Base-by-base conservation (phyloP, 2,888 invertebrate genomes). In the Drosophila tripunctata region DNA sequence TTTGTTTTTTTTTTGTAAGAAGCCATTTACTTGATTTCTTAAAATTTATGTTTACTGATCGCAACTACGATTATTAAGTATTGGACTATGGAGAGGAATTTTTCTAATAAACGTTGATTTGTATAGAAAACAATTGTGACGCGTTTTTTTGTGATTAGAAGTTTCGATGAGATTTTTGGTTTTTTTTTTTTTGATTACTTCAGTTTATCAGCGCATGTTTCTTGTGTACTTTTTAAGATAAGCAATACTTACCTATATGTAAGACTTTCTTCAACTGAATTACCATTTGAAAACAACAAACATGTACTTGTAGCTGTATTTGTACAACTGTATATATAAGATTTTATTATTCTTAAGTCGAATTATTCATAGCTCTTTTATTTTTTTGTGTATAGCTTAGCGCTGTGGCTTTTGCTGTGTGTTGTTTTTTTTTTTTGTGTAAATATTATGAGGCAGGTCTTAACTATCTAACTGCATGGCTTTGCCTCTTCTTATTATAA, bases 31-130 rank as follows among this genome's bases (percentile, higher is more conserved):
- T 44, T 57, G 45, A 56, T 55, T 7, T 43, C 22, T 51, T 24
- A 1, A 14, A 19, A 4, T 38, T 8, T 17, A 44, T 38, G 15
- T 60, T 54, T 30, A 44, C 31, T 17, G 43, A 10, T 44, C 30
- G 40, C 50, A 45, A 30, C 47, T 48, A 30, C 38, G 57, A 58
- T 67, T 17, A 48, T 19, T 36, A 47, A 19, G 36, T 30, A 41
- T 38, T 51, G 50, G n/a, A 68, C 50, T 43, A 67, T 47, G 45
- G 43, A 61, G 57, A 67, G 43, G 38, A 56, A 47, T 38, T 60
- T 66, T 60, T 54, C 38, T 45, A 75, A 71, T 71, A 67, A 71
- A 74, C 51, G 45, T 63, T 74, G 45, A 75, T 61, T 71, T 74
- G 38, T 75, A 54, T 67, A 61, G 70, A 66, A 70, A 52, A 48